Base-by-base conservation (phyloP, 1,140 invertebrate genomes). In the Drosophila navojoa region DNA sequence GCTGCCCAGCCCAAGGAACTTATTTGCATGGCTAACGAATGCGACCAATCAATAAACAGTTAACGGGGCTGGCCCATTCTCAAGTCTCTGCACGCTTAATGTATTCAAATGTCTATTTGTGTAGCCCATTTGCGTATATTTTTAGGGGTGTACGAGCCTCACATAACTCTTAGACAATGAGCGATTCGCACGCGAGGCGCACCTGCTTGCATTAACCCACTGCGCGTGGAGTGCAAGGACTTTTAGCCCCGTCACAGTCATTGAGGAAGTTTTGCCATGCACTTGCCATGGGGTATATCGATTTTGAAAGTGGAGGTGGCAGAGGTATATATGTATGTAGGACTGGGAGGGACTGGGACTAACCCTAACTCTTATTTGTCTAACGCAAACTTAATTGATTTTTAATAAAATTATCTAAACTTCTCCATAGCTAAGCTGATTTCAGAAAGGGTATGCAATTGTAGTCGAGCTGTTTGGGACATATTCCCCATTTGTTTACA, bases 151-250 rank as follows among this genome's bases (percentile, higher is more conserved):
- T 42, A 57, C 19, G 22, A 57, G 27, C 38, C 10, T 7, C 13
- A 19, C 32, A 3, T 22, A 13, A 40, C 0, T n/a, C n/a, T 15
- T 16, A 57, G 35, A 57, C 54, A 40, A 22, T 16, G 22, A 10
- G 22, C 19, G 35, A n/a, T 40, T n/a, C 9, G 35, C 54, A 57
- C 54, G 38, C 54, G 38, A 57, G n/a, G 9, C 38, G 6, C 38
- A 35, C 4, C 27, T 49, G 67, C 44, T 27, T 54, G 82, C 76
- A 81, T 76, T 86, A 86, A 86, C 81, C 81, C 82, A 86, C 82
- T 86, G 81, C 64, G 75, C 70, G 60, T 66, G 58, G 75, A 76
- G 81, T 86, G 81, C 81, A 85, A 86, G 81, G 81, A 84, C 77
- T 84, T 67, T 84, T 60, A 64, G 63, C 52, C 73, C 73, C 69